Evolutionary conservation across 2,113 vertebrate species (phyloP).

Genomic region (Entomyzon cyanotis): DNA sequence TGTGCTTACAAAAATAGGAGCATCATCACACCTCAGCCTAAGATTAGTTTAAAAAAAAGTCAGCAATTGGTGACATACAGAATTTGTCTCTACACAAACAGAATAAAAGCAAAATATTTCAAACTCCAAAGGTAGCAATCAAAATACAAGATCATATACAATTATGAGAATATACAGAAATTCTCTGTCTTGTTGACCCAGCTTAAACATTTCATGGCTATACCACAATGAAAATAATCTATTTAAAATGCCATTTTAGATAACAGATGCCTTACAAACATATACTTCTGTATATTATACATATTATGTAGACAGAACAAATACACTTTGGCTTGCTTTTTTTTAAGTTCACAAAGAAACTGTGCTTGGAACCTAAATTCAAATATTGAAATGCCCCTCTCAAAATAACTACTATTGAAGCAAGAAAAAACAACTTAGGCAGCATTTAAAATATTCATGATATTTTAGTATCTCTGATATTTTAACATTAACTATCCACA

Average conservation of each 20-base stretch:
- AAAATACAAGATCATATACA: neutral
- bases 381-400: neutral
- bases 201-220: neutral
- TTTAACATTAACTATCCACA: neutral
- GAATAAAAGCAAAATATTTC: neutral
- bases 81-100: neutral
- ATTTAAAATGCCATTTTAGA: neutral
- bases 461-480: neutral
- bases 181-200: neutral
- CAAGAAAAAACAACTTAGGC: neutral
- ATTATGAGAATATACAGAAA: neutral
- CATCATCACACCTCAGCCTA: neutral
- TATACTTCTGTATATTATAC: neutral
- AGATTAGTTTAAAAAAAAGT: neutral
- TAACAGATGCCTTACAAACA: neutral
- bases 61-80: neutral
- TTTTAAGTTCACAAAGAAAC: neutral
- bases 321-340: neutral
- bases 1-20: neutral
- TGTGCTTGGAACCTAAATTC: neutral
- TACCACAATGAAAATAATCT: neutral
- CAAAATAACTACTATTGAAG: neutral
- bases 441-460: neutral
- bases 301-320: neutral
- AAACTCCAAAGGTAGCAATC: neutral